phyloP scores from a whole-genome alignment of 2,888 invertebrate species.

The Athalia cordata region DNA sequence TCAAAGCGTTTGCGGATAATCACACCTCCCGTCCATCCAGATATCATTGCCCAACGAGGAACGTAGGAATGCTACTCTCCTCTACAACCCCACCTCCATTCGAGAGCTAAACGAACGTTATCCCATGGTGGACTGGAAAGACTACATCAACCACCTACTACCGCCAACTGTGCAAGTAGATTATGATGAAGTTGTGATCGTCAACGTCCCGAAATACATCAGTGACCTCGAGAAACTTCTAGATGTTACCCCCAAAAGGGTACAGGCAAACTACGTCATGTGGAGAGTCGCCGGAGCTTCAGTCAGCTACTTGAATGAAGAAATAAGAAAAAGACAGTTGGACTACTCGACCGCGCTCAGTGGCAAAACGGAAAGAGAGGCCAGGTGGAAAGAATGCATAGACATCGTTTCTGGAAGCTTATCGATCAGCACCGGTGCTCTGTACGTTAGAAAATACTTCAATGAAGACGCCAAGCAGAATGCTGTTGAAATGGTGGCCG shows the following conservation, averaged over 20 bases:
- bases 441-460: conserved; percentile 92
- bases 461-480: conserved; percentile 88
- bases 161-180: conserved; percentile 79
- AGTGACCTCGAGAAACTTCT: conserved; percentile 81
- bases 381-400: conserved; percentile 94
- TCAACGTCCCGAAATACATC: conserved; percentile 90
- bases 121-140: conserved; percentile 86
- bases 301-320: conserved; percentile 87
- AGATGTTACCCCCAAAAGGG: conserved; percentile 77
- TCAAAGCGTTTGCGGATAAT: not conserved
- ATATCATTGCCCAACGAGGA: conserved; percentile 77
- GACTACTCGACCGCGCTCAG: conserved; percentile 88
- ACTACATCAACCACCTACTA: conserved; percentile 89
- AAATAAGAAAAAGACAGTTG: conserved; percentile 85
- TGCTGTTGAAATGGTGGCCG: conserved; percentile 91
- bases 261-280: conserved; percentile 92
- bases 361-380: conserved; percentile 89
- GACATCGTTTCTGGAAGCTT: conserved; percentile 86
- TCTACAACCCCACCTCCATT: conserved; percentile 96
- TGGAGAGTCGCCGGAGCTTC: conserved; percentile 92
- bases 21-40: conserved; percentile 4
- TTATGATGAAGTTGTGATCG: conserved; percentile 85
- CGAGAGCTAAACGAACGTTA: conserved; percentile 84
- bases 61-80: conserved; percentile 89
- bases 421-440: conserved; percentile 86